Evolutionary conservation across 2,888 invertebrate genomes (phyloP).

Genomic region (Lydus trimaculatus): DNA sequence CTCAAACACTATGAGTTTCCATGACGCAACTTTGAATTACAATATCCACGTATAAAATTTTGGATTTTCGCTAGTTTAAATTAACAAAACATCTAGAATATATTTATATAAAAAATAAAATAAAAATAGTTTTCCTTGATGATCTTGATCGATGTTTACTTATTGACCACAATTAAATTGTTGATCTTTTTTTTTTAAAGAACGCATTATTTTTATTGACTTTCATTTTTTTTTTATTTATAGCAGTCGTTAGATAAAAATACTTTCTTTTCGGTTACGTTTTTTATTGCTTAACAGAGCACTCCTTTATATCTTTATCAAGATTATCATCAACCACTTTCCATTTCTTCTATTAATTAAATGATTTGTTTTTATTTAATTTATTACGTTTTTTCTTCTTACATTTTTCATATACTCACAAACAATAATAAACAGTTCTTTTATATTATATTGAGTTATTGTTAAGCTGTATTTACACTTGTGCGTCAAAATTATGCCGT

Average conservation of each 20-base stretch:
- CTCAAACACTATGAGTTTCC: not conserved
- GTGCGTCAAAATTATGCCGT: too few species aligned
- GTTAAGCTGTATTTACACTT: too few species aligned
- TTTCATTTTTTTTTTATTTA: not conserved
- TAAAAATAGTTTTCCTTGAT: slow-evolving; percentile 2
- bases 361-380: too few species aligned
- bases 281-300: not conserved
- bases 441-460: too few species aligned
- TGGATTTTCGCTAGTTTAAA: too few species aligned
- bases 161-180: not conserved
- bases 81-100: not conserved
- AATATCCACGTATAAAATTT: not conserved
- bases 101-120: not conserved
- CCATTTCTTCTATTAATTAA: not conserved
- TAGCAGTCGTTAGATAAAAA: too few species aligned
- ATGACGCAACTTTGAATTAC: not conserved
- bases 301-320: not conserved
- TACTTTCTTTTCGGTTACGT: not conserved
- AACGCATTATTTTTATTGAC: not conserved
- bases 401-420: too few species aligned
- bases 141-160: not conserved
- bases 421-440: too few species aligned
- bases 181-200: too few species aligned
- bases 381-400: too few species aligned
- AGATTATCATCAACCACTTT: not conserved